Base-by-base conservation (phyloP, 2,797 vertebrate species). In the Periophthalmus magnuspinnatus region DNA sequence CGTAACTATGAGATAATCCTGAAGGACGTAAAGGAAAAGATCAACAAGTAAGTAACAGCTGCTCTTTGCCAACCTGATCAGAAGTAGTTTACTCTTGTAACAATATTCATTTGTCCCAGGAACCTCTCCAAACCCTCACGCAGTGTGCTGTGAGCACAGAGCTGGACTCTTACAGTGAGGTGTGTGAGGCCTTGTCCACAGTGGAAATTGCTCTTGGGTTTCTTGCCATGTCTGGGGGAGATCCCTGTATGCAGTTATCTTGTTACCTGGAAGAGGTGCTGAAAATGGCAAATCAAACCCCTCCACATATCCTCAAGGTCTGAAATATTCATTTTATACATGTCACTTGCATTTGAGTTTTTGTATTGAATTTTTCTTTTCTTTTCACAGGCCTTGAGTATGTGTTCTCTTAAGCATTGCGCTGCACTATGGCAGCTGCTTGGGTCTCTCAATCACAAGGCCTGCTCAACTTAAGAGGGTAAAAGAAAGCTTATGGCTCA, bases 381-480 rank as follows among this genome's bases (percentile, higher is more conserved):
- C 16, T 70, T 62, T n/a, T 66, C 57, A 74, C 84, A 99, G 97
- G 92, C 93, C 55, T 78, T 99, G 34, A 90, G 87, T 68, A 89
- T 86, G 58, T 97, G 95, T 80, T 91, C 79, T 69, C 85, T 99
- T 3, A 94, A 93, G 76, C 95, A 99, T 84, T 86, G 76, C 78
- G 84, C 95, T 3, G 93, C 94, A 50, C 91, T 99, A 5, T 99
- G 97, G 97, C 96, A 97, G 76, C 86, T 98, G 57, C 94, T 99
- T 34, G 91, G 92, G 2, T 93, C 95, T 5, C 92, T 90, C 71
- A 99, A 85, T 98, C 96, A 0, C 96, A 97, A 86, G 95, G 94
- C 68, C 94, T 95, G 88, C 90, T 98, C 68, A 92, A 1, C 94
- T 97, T 38, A 95, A 88, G 56, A 94, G 90, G 91, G 97, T 98